phyloP scores from a whole-genome alignment of 37 sponge, comb jelly and placozoan species.

The Spongilla lacustris region DNA sequence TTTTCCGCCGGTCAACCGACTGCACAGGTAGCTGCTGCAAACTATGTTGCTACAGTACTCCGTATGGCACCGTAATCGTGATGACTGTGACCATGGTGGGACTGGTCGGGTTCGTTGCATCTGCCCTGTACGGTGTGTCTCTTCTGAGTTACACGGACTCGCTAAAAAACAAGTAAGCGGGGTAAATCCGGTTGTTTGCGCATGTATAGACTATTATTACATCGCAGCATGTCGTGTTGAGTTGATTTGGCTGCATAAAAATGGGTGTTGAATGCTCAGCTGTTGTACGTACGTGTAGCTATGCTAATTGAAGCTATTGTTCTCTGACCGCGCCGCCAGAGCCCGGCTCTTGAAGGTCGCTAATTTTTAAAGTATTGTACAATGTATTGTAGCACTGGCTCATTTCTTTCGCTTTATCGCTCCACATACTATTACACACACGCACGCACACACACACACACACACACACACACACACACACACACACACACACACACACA shows the following conservation, averaged over 20 bases:
- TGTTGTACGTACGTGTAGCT: no score
- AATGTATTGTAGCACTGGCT: no score
- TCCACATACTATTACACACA: no score
- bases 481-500: constrained; percentile 16
- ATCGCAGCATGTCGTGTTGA: no score
- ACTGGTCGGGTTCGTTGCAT: constrained; percentile 60
- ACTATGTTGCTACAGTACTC: constrained; percentile 77
- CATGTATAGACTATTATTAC: no score
- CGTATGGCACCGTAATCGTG: constrained; percentile 60
- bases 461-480: no score
- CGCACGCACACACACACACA: no score
- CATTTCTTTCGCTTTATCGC: no score
- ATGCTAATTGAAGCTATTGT: no score
- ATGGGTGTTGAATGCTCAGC: background rate
- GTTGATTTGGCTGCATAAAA: background rate
- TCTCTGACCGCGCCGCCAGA: background rate
- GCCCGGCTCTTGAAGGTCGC: background rate
- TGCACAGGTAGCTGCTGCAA: constrained; percentile 51
- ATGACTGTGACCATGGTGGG: constrained; percentile 68
- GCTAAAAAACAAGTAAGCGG: constrained; percentile 50
- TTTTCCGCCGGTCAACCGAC: no score
- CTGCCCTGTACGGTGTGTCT: constrained; percentile 56
- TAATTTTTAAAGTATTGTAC: no score
- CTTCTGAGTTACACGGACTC: constrained; percentile 4
- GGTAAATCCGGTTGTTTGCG: background rate